Conservation (phyloP, 30 jellyfish, hydroid and myxozoan species). For the Cassiopea xamachana region DNA sequence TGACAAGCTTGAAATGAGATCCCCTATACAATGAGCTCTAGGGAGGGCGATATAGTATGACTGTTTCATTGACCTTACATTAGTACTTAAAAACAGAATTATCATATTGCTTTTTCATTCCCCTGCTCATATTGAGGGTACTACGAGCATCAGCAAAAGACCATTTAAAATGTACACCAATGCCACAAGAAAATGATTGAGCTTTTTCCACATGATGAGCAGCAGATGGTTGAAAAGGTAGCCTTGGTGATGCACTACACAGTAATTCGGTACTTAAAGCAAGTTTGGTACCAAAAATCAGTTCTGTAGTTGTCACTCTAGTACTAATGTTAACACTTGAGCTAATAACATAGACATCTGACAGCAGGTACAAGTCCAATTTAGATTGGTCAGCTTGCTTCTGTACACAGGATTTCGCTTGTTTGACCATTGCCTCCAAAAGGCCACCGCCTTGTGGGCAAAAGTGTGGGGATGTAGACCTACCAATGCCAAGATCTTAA, state of each 20-base stretch:
- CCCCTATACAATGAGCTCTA: not conserved
- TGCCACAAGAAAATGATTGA: constrained; percentile 2
- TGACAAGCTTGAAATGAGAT: too few species aligned
- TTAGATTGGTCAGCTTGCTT: constrained; percentile 37
- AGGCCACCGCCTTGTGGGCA: constrained; percentile 48
- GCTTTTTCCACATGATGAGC: constrained; percentile 6
- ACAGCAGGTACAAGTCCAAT: constrained; percentile 34
- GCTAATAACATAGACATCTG: constrained; percentile 14
- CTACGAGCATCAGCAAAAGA: constrained; percentile 28
- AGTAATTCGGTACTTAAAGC: not conserved
- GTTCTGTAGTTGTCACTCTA: constrained; percentile 9
- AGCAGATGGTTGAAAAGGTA: constrained; percentile 1
- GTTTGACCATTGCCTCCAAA: constrained; percentile 51
- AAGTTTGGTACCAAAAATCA: constrained; percentile 32
- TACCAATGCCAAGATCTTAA: constrained; percentile 31
- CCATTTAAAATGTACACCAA: constrained; percentile 20
- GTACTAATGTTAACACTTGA: constrained; percentile 9
- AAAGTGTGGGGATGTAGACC: constrained; percentile 24
- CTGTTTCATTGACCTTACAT: constrained; percentile 20
- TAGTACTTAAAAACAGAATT: constrained; percentile 11
- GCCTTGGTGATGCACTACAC: constrained; percentile 9
- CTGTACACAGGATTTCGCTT: constrained; percentile 50
- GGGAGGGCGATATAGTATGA: constrained; percentile 29
- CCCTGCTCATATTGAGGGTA: constrained; percentile 31
- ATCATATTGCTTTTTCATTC: constrained; percentile 26